Evolutionary conservation across 1,140 invertebrate genomes (phyloP), one percentile per base, ranked within the genome.

Genomic region (Pinna nobilis): DNA sequence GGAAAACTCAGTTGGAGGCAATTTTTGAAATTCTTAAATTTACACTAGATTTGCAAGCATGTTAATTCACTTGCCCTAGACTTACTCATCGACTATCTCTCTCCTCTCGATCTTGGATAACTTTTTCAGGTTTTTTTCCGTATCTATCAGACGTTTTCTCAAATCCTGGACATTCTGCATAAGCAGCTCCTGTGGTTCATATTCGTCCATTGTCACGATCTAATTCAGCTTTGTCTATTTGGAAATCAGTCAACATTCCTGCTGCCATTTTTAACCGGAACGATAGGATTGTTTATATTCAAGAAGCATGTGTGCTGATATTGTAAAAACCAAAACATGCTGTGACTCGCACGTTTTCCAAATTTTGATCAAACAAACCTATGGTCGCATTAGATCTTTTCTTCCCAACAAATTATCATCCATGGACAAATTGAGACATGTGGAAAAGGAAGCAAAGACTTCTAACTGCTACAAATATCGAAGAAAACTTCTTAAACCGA

Each of bases 61-160:
- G 39, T 18, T 1, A 47, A 47, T 20, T 3, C 20, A 47, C 20
- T 47, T 2, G 20, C 7, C 25, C 25, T 53, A 30, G 3, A 59
- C 55, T 59, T 59, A 59, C 55, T 59, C 55, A 18, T 63, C 59
- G 51, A 69, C 66, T 63, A 67, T 60, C 25, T 63, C 65, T 23
- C 37, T 60, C 20, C 59, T 61, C 55, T 85, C 84, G 39, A 83
- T 76, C 20, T 77, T 78, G 7, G 77, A 76, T 9, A 85, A 65
- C 57, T 78, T 84, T 50, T 82, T 83, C 51, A 86, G 65, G 44
- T 78, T 84, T 63, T 70, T 82, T 49, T 86, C 84, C 0, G 82
- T 84, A 35, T 83, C 82, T 33, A 71, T 35, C 20, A 86, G 70
- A 60, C 82, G 69, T 53, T 78, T 77, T 49, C 80, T 76, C 55